A percentile compares a stretch with the other conserved stretches of the same genome.
These are phyloP conservation scores for Epinotia bilunana DNA, from an alignment of 2,888 invertebrate species.

Conservation along the genomic window DNA sequence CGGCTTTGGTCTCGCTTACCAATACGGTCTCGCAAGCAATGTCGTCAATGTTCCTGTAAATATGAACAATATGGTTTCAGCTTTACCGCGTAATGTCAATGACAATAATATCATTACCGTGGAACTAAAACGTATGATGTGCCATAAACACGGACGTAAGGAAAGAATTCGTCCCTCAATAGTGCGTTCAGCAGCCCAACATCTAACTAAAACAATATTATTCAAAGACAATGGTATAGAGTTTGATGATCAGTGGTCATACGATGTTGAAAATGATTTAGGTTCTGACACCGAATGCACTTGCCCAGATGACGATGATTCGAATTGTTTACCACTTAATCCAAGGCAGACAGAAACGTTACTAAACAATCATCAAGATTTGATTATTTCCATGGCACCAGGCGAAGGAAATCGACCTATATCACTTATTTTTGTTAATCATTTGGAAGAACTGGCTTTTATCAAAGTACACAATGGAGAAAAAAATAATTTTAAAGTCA, in stretches of 20 bases:
- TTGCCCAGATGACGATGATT: background rate
- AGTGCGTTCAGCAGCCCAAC: background rate
- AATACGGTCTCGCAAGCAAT: background rate
- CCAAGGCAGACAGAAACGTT: background rate
- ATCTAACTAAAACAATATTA: background rate
- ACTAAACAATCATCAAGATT: background rate
- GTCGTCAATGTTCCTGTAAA: constrained; percentile 9
- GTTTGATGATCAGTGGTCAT: constrained; percentile 1
- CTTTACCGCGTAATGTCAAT: background rate
- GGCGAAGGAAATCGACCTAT: background rate
- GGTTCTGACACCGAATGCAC: background rate
- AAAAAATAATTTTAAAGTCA: background rate
- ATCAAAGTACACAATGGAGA: background rate
- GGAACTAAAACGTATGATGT: background rate
- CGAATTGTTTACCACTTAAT: background rate
- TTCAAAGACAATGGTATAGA: background rate
- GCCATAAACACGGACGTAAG: constrained; percentile 8
- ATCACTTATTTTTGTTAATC: background rate
- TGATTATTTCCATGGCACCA: background rate
- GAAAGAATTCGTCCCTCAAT: background rate
- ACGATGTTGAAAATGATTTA: background rate
- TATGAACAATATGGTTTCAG: background rate
- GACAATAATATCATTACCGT: constrained; percentile 6
- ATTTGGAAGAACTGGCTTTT: constrained; percentile 1
- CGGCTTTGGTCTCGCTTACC: background rate